These are phyloP conservation scores for Fistularia commersonii DNA, from an alignment of 2,797 vertebrate species.

Conservation along the genomic window DNA sequence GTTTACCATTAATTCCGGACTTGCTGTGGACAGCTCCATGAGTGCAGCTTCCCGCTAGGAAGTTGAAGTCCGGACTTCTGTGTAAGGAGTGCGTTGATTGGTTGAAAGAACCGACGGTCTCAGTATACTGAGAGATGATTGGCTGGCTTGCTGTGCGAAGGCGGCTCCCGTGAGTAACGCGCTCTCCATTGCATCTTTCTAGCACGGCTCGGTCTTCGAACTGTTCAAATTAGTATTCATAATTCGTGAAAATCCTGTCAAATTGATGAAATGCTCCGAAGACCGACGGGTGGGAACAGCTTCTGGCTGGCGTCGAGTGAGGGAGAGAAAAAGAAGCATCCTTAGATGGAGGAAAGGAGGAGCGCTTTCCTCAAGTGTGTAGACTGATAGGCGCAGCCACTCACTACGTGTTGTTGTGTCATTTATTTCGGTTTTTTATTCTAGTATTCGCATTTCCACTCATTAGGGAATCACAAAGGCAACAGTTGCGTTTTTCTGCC, in stretches of 20 bases:
- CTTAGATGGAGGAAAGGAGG: neutral
- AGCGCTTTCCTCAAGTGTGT: neutral
- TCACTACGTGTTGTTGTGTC: neutral
- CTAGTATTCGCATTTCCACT: too few species aligned
- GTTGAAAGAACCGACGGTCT: neutral
- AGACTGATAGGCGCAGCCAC: neutral
- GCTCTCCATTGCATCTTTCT: too few species aligned
- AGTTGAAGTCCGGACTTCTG: conserved; percentile 62
- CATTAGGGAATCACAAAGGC: too few species aligned
- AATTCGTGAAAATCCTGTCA: too few species aligned
- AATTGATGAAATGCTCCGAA: too few species aligned
- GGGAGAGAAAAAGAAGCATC: neutral
- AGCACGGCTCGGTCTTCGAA: too few species aligned
- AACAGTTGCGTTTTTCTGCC: too few species aligned
- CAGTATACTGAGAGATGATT: conserved; percentile 59
- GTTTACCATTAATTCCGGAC: conserved; percentile 49
- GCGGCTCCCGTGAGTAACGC: too few species aligned
- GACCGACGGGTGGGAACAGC: neutral
- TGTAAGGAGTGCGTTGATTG: conserved; percentile 60
- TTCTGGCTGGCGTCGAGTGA: neutral
- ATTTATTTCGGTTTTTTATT: neutral
- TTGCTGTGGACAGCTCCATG: conserved; percentile 29
- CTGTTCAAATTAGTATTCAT: too few species aligned
- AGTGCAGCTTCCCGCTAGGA: conserved; percentile 73
- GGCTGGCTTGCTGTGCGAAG: conserved; percentile 23